Conservation (phyloP, 2,888 invertebrate species). For the Pachymerium ferrugineum region DNA sequence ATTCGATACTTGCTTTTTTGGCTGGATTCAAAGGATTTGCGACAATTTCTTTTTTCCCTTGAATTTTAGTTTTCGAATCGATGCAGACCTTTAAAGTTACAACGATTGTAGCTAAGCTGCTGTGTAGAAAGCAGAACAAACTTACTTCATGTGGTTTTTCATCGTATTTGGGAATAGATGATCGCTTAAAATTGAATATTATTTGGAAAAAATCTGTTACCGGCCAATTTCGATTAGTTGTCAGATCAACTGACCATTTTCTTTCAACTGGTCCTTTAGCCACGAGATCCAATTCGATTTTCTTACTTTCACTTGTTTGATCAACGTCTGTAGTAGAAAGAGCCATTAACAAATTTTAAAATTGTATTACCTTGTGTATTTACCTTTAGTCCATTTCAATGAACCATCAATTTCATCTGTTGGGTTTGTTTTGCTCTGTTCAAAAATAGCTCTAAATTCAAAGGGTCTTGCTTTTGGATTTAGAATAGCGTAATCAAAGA, state of each 20-base stretch:
- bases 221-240: neutral
- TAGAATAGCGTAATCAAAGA: slow-evolving; percentile 30
- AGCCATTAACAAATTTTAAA: neutral
- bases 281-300: slow-evolving; percentile 16
- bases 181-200: slow-evolving; percentile 32
- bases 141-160: slow-evolving; percentile 31
- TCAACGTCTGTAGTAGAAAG: neutral
- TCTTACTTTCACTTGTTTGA: neutral
- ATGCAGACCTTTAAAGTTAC: neutral
- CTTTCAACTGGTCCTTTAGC: slow-evolving; percentile 30
- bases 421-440: slow-evolving; percentile 32
- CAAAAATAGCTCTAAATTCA: slow-evolving; percentile 29
- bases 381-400: neutral
- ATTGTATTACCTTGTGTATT: neutral
- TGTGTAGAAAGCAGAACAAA: neutral
- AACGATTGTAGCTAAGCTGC: neutral
- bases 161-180: slow-evolving; percentile 36
- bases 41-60: neutral
- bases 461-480: slow-evolving; percentile 31
- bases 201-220: slow-evolving; percentile 16
- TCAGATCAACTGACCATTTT: slow-evolving; percentile 30
- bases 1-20: neutral
- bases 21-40: neutral
- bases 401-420: slow-evolving; percentile 23
- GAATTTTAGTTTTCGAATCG: neutral